A percentile compares a stretch with the other conserved stretches of the same genome.
These are phyloP conservation scores for Bothrops alternatus DNA, from an alignment of 2,797 vertebrate species.

Conservation along the genomic window DNA sequence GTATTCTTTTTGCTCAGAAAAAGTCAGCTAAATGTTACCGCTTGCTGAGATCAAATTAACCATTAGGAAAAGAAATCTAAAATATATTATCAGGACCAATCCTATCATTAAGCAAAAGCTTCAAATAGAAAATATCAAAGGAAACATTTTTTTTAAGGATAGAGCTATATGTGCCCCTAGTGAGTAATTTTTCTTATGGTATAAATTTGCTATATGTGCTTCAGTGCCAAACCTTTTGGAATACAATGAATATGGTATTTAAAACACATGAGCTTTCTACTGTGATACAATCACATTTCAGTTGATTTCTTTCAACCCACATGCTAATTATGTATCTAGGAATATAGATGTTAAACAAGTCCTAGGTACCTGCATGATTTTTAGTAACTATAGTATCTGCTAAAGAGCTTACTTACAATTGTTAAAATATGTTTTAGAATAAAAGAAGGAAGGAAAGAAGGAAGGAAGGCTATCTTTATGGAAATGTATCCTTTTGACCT, in stretches of 20 bases:
- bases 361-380: not conserved
- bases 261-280: not conserved
- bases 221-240: not conserved
- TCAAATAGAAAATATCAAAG: not conserved
- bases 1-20: not conserved
- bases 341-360: not conserved
- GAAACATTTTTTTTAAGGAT: not conserved
- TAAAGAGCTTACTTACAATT: not conserved
- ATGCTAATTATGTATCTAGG: not conserved
- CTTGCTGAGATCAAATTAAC: not conserved
- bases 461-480: conserved; percentile 2
- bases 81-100: not conserved
- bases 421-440: not conserved
- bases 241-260: not conserved
- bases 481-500: not conserved
- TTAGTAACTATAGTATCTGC: not conserved
- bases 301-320: not conserved
- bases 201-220: not conserved
- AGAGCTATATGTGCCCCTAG: not conserved
- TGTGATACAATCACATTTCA: not conserved
- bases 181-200: not conserved
- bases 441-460: not conserved
- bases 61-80: not conserved
- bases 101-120: not conserved
- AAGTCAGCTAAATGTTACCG: not conserved